Evolutionary conservation across 2,797 vertebrate species (phyloP), one percentile per base, ranked within the genome.

Genomic region (Anabacerthia variegaticeps): DNA sequence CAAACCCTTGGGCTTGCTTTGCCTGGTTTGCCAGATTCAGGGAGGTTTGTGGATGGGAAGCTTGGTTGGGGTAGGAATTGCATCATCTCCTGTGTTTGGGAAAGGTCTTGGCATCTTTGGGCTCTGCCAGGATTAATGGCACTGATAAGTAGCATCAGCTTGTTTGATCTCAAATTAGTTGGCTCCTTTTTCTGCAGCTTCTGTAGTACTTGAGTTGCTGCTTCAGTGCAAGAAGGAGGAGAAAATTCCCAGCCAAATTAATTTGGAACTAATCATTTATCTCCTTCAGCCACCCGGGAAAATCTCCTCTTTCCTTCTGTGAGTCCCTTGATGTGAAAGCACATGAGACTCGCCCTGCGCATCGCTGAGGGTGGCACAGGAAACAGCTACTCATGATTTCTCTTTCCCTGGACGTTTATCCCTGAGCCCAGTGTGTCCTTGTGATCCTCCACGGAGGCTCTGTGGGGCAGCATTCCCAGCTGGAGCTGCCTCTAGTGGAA

Each of bases 121-220:
- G 2, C 43, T 66, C 24, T 24, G 8, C 8, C 24, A 12, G 18
- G 32, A 36, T 19, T 61, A 12, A 23, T 14, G 28, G 27, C 27
- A 68, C 34, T 6, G 46, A 20, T 39, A 44, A 44, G 65, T 26
- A 46, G 22, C 32, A 49, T 44, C 30, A 20, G 43, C 27, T 58
- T 43, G 1, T 36, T 59, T 48, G 1, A 0, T 30, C 49, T 61
- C 76, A 63, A 0, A n/a, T 37, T 4, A 48, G 4, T n/a, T 56
- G 76, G n/a, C 8, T 92, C 26, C 2, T 14, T 71, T 73, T 82
- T 26, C 65, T 56, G 13, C 41, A 19, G 52, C 27, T 39, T 13
- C 56, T 66, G 37, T 30, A 27, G 32, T 34, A 34, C 39, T 28
- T 32, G 54, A 65, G 54, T 68, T 49, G n/a, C 14, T 36, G 41